Base-by-base conservation (phyloP, 2,113 vertebrate species). In the Rhombomys opimus region DNA sequence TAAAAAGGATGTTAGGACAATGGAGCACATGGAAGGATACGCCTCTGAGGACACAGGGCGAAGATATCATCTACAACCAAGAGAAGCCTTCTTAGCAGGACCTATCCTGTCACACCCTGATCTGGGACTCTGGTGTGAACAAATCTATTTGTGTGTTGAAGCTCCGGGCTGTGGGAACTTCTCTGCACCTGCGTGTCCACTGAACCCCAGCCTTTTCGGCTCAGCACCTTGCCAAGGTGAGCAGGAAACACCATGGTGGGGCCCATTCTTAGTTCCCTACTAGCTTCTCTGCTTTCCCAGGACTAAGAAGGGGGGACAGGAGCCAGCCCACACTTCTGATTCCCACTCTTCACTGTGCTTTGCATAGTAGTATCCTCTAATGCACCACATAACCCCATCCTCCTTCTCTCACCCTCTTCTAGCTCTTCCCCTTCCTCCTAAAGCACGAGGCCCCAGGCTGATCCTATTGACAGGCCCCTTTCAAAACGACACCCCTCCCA, bases 31-130 rank as follows among this genome's bases (percentile, higher is more conserved):
- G 3, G 22, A n/a, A 61, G 13, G 20, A 4, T 1, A 59, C 50
- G 9, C 30, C 35, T 0, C 1, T 46, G 25, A 75, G 14, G 25
- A 27, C 57, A 20, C 7, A 11, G 7, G 11, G 10, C 41, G 25
- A 35, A 22, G 30, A 27, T 0, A 0, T 6, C 11, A 0, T 57
- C n/a, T 50, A 22, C 20, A 52, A 0, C 0, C 73, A 46, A 32
- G 27, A 59, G 46, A 67, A 22, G 50, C 38, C 96, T 46, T 68
- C n/a, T 38, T 38, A 82, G 9, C 68, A 68, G 80, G 23, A 1
- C 50, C 50, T n/a, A 35, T 17, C 20, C 4, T 12, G 7, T 41
- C 4, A 7, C 32, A 8, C 10, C 61, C n/a, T 52, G 12, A 63
- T 2, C 61, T 57, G 1, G 50, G 67, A 46, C 25, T 27, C 10